A percentile compares a stretch with the other conserved stretches of the same genome.
Conservation (phyloP, 1,140 invertebrate species). For the Bombus polaris region DNA sequence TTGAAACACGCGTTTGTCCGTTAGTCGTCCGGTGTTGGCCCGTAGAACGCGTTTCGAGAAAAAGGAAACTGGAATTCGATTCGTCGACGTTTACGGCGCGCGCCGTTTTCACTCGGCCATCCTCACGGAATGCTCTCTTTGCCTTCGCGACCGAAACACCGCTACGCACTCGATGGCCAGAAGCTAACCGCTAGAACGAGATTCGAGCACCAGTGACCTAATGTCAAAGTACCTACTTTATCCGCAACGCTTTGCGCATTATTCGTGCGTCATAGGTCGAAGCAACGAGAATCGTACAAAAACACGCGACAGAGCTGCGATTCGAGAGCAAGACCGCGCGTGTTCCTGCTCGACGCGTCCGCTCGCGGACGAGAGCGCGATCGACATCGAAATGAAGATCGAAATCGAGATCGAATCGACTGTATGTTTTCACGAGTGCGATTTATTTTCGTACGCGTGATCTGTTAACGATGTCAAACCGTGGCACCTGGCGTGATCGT, state of each 20-base stretch:
- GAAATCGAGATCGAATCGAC: too few species aligned
- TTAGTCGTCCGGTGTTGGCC: too few species aligned
- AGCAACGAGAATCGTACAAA: slow-evolving; percentile 30
- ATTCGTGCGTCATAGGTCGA: slow-evolving; percentile 29
- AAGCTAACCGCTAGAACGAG: slow-evolving; percentile 46
- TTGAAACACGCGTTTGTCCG: too few species aligned
- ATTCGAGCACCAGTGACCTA: slow-evolving; percentile 75
- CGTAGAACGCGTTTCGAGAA: background rate
- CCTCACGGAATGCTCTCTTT: background rate
- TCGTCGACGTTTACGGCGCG: background rate
- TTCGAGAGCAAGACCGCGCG: background rate
- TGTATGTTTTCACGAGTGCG: too few species aligned
- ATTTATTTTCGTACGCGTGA: too few species aligned
- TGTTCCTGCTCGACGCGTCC: too few species aligned
- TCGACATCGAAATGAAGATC: too few species aligned
- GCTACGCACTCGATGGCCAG: background rate
- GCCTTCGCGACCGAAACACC: background rate
- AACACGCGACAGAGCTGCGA: background rate
- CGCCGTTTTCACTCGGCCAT: background rate
- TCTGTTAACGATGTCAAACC: too few species aligned
- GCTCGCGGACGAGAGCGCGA: too few species aligned
- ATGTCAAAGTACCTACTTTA: slow-evolving; percentile 68
- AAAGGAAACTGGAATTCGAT: slow-evolving; percentile 1
- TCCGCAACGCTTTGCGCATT: slow-evolving; percentile 66
- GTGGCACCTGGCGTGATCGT: too few species aligned